These are phyloP conservation scores for Channa argus DNA, from an alignment of 2,113 vertebrate species.

Conservation along the genomic window DNA sequence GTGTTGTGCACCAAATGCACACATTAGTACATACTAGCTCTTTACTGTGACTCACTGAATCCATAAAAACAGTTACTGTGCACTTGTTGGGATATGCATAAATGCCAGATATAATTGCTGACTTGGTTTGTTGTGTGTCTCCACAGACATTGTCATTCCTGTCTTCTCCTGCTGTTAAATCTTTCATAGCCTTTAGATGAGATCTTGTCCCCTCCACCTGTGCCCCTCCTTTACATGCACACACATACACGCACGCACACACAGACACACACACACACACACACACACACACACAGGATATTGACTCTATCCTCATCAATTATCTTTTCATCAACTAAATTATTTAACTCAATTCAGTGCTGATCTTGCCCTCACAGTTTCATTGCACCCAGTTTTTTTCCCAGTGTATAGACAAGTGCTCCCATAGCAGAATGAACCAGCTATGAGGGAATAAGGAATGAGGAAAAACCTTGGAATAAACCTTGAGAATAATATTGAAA, in stretches of 20 bases:
- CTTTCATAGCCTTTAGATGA: constrained; percentile 84
- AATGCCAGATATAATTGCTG: constrained; percentile 75
- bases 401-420: constrained; percentile 44
- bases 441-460: constrained; percentile 20
- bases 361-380: constrained; percentile 65
- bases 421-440: constrained; percentile 24
- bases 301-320: constrained; percentile 81
- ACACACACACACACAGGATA: constrained; percentile 48
- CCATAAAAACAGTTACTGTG: constrained; percentile 47
- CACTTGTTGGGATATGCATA: constrained; percentile 48
- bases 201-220: constrained; percentile 78
- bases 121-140: constrained; percentile 67
- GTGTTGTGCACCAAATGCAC: background rate
- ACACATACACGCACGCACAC: constrained; percentile 37
- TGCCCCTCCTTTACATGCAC: constrained; percentile 59
- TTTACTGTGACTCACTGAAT: constrained; percentile 49
- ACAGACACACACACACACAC: constrained; percentile 34
- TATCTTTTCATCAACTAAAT: constrained; percentile 82
- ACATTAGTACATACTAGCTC: constrained; percentile 1
- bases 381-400: constrained; percentile 45
- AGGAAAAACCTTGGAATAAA: constrained; percentile 18
- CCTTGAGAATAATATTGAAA: constrained; percentile 31
- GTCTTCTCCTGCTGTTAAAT: constrained; percentile 79
- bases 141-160: constrained; percentile 81
- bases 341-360: constrained; percentile 79